These are phyloP conservation scores for Resseliella maxima DNA, from an alignment of 2,888 invertebrate genomes.

Conservation along the genomic window DNA sequence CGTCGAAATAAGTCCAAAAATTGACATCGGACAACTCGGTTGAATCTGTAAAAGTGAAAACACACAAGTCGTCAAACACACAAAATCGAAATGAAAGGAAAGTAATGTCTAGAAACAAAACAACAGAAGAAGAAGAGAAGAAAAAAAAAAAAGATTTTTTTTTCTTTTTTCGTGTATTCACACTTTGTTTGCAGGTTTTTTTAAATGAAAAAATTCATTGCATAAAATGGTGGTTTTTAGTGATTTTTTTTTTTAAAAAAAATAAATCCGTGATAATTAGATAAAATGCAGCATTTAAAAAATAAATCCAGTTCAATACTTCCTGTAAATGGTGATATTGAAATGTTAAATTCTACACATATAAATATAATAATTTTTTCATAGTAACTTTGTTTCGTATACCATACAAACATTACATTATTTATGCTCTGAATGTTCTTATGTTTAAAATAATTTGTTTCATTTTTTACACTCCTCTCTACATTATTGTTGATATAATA, in stretches of 20 bases:
- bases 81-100: slow-evolving; percentile 54
- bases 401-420: slow-evolving; percentile 42
- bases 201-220: neutral
- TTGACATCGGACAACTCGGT: slow-evolving; percentile 15
- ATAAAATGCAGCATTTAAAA: neutral
- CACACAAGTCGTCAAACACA: slow-evolving; percentile 48
- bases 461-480: neutral
- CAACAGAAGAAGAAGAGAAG: neutral
- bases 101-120: slow-evolving; percentile 47
- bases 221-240: neutral
- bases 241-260: too few species aligned
- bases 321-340: slow-evolving; percentile 41
- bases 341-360: neutral
- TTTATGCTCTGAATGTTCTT: slow-evolving; percentile 24
- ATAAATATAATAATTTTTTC: too few species aligned
- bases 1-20: neutral
- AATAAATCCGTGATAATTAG: neutral
- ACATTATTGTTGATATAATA: too few species aligned
- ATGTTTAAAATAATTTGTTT: neutral
- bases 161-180: too few species aligned
- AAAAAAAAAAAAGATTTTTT: neutral
- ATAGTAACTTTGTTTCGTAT: neutral
- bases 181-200: too few species aligned
- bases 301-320: slow-evolving; percentile 2
- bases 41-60: slow-evolving; percentile 40